Base-by-base conservation (phyloP, 2,888 invertebrate genomes). In the Scelioninae gen. 2 region DNA sequence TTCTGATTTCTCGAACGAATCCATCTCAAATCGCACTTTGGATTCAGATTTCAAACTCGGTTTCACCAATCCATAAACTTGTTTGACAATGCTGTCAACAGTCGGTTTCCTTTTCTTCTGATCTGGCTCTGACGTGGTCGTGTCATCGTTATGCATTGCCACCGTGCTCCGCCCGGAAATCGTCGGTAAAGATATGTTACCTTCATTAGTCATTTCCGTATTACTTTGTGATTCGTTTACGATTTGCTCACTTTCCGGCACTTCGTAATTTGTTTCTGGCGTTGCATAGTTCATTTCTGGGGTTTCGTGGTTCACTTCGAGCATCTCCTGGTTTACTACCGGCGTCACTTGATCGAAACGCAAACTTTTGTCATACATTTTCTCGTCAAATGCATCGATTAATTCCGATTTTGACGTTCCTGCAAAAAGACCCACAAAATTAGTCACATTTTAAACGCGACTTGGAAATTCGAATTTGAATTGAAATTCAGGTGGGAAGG, bases 251-350 rank as follows among this genome's bases (percentile, higher is more conserved):
- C 5, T 35, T 55, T 81, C 81, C 45, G 80, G 50, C 18, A n/a
- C 37, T 61, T 82, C 81, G 50, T 81, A 77, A 73, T 81, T 82
- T 39, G 69, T 74, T 70, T 81, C 81, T 1, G 81, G 80, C 3
- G 79, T 79, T 11, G 79, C 81, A 19, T 83, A 80, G 52, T 78
- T 78, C 28, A 57, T 48, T 50, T 82, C 82, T 19, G 79, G 79
- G 9, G 76, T 79, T 57, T 83, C 83, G 39, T 81, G 79, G 65
- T 81, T 82, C 13, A 78, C 70, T 58, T 82, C 83, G 7, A 82
- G 78, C 3, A 78, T 75, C 11, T 80, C 83, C 22, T 80, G 73
- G 37, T 78, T 77, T 5, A 57, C 58, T 35, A 75, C 77, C 0
- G 76, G 75, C 4, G 68, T 68, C 48, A 53, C 61, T 35, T 55